phyloP scores from a whole-genome alignment of 2,888 invertebrate species.

The Clistopyga incitator region DNA sequence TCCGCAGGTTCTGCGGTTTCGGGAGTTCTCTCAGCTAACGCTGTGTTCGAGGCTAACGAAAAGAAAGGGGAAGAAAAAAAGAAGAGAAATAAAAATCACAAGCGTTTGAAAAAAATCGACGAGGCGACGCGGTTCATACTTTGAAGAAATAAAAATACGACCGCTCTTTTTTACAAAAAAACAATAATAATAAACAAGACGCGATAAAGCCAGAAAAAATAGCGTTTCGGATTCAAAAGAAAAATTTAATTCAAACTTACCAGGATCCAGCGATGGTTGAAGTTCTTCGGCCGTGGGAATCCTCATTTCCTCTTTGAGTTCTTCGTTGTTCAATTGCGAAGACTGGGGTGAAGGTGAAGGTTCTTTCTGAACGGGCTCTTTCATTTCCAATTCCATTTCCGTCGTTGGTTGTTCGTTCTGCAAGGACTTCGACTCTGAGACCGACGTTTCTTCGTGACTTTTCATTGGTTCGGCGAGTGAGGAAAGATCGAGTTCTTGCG shows the following conservation, averaged over 20 bases:
- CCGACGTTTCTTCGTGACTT: constrained; percentile 17
- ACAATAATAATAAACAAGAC: neutral
- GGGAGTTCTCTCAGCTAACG: constrained; percentile 65
- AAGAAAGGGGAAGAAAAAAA: constrained; percentile 65
- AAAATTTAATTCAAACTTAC: constrained; percentile 70
- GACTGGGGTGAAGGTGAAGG: neutral
- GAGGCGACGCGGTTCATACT: neutral
- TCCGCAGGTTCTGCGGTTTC: constrained; percentile 68
- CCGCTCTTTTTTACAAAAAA: neutral
- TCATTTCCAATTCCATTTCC: constrained; percentile 28
- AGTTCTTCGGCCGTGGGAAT: constrained; percentile 76
- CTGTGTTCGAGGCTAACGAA: constrained; percentile 71
- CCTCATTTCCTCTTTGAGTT: constrained; percentile 73
- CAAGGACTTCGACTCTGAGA: neutral
- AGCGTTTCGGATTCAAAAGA: constrained; percentile 29
- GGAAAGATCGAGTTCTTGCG: constrained; percentile 10
- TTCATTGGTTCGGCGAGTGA: neutral
- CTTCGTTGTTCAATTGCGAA: constrained; percentile 35
- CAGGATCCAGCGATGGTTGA: constrained; percentile 78
- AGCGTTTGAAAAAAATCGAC: neutral
- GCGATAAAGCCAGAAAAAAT: neutral
- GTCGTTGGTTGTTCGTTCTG: neutral
- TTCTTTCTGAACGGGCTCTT: constrained; percentile 12
- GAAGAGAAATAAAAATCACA: constrained; percentile 51
- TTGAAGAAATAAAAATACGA: constrained; percentile 44